phyloP scores from a whole-genome alignment of 2,113 vertebrate species.

The Empidonax alnorum region DNA sequence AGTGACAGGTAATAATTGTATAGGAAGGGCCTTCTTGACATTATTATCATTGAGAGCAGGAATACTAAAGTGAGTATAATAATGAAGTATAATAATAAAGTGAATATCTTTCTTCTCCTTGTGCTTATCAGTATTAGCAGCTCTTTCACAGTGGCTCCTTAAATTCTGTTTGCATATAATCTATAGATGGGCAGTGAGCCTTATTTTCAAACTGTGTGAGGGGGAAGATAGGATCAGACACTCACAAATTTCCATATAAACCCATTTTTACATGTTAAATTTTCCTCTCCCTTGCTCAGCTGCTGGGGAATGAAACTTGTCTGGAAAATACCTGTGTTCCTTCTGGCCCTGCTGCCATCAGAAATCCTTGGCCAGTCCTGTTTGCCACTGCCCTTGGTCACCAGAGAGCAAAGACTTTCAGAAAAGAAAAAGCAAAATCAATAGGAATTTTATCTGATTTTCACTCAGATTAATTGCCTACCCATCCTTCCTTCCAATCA shows the following conservation, averaged over 20 bases:
- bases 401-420: neutral
- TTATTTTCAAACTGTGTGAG: neutral
- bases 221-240: neutral
- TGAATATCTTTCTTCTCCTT: neutral
- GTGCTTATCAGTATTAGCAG: neutral
- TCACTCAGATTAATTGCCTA: neutral
- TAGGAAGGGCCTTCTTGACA: neutral
- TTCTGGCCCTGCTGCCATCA: neutral
- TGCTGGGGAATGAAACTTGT: neutral
- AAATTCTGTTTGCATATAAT: neutral
- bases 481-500: neutral
- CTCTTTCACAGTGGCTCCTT: neutral
- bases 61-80: neutral
- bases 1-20: neutral
- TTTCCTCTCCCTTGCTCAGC: neutral
- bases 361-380: neutral
- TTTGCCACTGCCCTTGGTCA: neutral
- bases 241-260: neutral
- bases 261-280: neutral
- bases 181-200: neutral
- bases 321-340: neutral
- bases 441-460: constrained; percentile 4
- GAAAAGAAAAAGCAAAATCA: neutral
- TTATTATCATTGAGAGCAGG: neutral
- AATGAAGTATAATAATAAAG: neutral